phyloP scores from a whole-genome alignment of 1,140 invertebrate genomes.

The Episyrphus balteatus region DNA sequence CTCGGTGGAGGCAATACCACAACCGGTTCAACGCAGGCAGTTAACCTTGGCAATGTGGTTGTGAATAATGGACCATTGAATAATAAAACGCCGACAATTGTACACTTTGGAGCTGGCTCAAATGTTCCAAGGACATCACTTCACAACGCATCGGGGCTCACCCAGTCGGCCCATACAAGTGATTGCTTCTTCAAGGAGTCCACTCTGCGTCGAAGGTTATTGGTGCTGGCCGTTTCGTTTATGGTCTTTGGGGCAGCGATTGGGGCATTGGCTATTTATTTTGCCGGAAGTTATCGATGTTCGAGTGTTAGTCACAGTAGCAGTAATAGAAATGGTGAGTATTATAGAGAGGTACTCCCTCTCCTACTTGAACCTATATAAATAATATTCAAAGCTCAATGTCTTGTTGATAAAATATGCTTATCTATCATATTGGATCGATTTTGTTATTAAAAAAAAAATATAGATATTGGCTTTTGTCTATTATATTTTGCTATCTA shows the following conservation, averaged over 20 bases:
- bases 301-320: background rate
- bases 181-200: conserved; percentile 32
- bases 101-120: conserved; percentile 1
- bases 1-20: background rate
- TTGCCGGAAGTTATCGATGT: conserved; percentile 27
- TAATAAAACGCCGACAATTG: background rate
- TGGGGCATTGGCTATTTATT: conserved; percentile 31
- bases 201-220: conserved; percentile 21
- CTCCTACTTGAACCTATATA: too few relatives aligned
- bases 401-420: too few relatives aligned
- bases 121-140: background rate
- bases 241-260: conserved; percentile 33
- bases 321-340: too few relatives aligned
- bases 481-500: too few relatives aligned
- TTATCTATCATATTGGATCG: too few relatives aligned
- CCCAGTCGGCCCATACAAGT: conserved; percentile 8
- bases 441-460: too few relatives aligned
- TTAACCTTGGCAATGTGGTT: conserved; percentile 9
- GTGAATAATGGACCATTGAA: background rate
- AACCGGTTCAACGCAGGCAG: background rate
- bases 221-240: conserved; percentile 29
- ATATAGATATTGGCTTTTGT: too few relatives aligned
- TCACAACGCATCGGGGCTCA: background rate
- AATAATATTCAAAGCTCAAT: too few relatives aligned
- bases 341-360: too few relatives aligned